Percentiles rank a stretch among this genome's conserved stretches.
Evolutionary conservation across 2,888 invertebrate genomes (phyloP).

Genomic region (Caenorhabditis virilis): DNA sequence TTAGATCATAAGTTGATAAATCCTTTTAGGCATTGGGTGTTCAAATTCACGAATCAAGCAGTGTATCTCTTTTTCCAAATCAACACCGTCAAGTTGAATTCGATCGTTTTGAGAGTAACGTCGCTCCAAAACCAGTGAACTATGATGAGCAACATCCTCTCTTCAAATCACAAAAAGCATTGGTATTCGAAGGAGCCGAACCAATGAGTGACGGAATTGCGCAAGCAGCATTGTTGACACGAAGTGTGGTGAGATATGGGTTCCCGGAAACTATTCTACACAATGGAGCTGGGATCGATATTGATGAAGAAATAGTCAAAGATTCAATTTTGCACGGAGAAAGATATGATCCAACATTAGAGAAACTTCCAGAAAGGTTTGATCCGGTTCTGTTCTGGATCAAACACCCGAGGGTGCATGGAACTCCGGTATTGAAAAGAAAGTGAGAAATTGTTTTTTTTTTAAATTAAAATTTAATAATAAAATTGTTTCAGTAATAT

Average conservation of each 20-base stretch:
- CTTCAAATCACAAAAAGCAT: conserved; percentile 46
- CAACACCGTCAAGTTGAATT: conserved; percentile 3
- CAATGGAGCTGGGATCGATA: conserved; percentile 34
- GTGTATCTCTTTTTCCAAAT: conserved; percentile 40
- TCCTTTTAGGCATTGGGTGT: no score
- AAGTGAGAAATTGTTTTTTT: conserved; percentile 47
- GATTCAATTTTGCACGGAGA: conserved; percentile 65
- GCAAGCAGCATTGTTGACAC: conserved; percentile 57
- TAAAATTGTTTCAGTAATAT: conserved; percentile 55
- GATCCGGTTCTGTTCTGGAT: conserved; percentile 68
- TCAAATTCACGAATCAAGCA: conserved; percentile 54
- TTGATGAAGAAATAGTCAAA: conserved; percentile 44
- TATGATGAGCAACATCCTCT: conserved; percentile 53
- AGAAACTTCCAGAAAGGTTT: conserved; percentile 55
- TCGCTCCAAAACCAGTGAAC: no score
- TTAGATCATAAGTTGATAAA: no score
- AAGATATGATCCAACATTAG: conserved; percentile 62
- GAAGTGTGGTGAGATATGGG: conserved; percentile 46
- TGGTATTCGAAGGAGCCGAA: conserved; percentile 59
- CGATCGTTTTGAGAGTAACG: no score
- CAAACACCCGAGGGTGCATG: conserved; percentile 54
- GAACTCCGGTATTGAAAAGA: conserved; percentile 63
- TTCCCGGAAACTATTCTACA: conserved; percentile 53
- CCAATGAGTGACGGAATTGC: conserved; percentile 64
- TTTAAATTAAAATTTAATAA: neutral